Base-by-base conservation (phyloP, 2,888 invertebrate species). In the Ditula angustiorana region DNA sequence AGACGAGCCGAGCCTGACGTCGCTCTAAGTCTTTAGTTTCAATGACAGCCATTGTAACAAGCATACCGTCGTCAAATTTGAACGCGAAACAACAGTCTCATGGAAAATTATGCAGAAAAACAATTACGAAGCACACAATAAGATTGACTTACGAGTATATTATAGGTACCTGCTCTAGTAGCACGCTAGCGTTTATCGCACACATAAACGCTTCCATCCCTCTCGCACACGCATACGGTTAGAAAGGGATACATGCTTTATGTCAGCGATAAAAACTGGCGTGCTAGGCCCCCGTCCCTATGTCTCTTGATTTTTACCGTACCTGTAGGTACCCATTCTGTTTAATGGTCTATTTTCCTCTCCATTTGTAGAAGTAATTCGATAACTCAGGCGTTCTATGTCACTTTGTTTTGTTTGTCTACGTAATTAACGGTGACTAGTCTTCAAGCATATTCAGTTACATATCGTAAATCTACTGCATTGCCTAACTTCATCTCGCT, bases 71-170 rank as follows among this genome's bases (percentile, higher is more conserved):
- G 74, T 69, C 67, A 66, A 72, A 1, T 41, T 79, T 84, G n/a
- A 52, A 7, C 75, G 76, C 79, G 75, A 76, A 81, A 77, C 71
- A 73, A 78, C 67, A 76, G 75, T 70, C 73, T 30, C n/a, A 83
- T 83, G 84, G 81, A 86, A 87, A 87, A 86, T 88, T 88, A 88
- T 87, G 85, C 74, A 81, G 8, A 85, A 88, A 85, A 74, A 70
- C 30, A 56, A 74, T 73, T 74, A 63, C 67, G 66, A 70, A 72
- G 3, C 8, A 53, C 13, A 21, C 11, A 28, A 26, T 26, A 7
- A 28, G 49, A n/a, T n/a, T n/a, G n/a, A n/a, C n/a, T n/a, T n/a
- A n/a, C n/a, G n/a, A n/a, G n/a, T n/a, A n/a, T n/a, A n/a, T n/a
- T n/a, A n/a, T n/a, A n/a, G n/a, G n/a, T n/a, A n/a, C n/a, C n/a